Evolutionary conservation across 2,113 vertebrate genomes (phyloP).

Genomic region (Seriola dumerili): DNA sequence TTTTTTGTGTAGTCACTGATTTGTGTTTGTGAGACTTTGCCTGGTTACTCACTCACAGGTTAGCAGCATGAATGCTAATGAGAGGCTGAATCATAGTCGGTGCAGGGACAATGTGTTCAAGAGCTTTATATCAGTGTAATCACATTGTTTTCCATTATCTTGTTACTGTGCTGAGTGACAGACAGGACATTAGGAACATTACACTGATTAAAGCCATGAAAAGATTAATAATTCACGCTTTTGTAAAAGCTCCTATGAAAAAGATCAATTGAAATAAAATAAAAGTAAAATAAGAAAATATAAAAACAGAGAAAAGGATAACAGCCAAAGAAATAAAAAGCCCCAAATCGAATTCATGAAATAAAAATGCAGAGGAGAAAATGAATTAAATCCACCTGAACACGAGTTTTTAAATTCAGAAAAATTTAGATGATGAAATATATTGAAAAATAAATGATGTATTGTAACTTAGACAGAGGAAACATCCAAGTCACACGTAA

Average conservation of each 20-base stretch:
- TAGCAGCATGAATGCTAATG: constrained; percentile 37
- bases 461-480: background rate
- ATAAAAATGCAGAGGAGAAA: background rate
- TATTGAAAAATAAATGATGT: background rate
- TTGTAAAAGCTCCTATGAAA: background rate
- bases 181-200: background rate
- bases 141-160: background rate
- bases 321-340: background rate
- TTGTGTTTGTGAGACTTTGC: constrained; percentile 28
- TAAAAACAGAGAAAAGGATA: background rate
- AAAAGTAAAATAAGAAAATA: no score
- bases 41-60: background rate
- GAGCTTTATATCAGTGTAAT: background rate
- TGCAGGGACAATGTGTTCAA: background rate
- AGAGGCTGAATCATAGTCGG: constrained; percentile 7
- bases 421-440: background rate
- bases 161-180: background rate
- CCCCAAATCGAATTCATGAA: background rate
- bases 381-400: background rate
- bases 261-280: background rate
- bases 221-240: background rate
- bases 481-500: background rate
- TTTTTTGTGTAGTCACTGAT: constrained; percentile 17
- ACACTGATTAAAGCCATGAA: background rate
- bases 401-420: background rate